Percentiles rank a stretch among this genome's conserved stretches.
Conservation (phyloP, 2,113 vertebrate genomes). For the Percopsis transmontana region DNA sequence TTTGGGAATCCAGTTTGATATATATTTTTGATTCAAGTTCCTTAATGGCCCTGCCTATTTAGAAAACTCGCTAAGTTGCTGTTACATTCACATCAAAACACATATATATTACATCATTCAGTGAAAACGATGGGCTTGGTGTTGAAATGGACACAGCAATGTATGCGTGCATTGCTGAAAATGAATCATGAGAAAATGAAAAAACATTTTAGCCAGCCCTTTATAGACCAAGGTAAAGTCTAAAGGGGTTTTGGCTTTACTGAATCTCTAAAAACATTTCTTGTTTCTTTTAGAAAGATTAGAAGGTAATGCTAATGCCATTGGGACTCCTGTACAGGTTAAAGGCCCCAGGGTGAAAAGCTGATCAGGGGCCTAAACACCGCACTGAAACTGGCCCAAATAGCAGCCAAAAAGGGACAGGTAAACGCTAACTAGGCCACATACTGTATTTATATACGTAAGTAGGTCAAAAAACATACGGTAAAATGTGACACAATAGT, state of each 20-base stretch:
- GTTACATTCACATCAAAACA: too few species aligned
- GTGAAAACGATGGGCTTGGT: too few species aligned
- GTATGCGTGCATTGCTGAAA: too few species aligned
- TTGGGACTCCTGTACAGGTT: slow-evolving; percentile 22
- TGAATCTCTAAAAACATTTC: background rate
- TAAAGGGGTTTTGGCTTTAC: background rate
- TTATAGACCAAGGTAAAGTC: too few species aligned
- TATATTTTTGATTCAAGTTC: too few species aligned
- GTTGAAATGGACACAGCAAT: too few species aligned
- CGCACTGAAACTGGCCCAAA: slow-evolving; percentile 51
- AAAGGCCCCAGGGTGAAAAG: slow-evolving; percentile 11
- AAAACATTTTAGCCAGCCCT: too few species aligned
- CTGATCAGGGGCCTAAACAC: slow-evolving; percentile 26
- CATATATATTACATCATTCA: too few species aligned
- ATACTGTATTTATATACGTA: slow-evolving; percentile 61
- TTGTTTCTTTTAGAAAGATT: slow-evolving; percentile 22
- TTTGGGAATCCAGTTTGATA: too few species aligned
- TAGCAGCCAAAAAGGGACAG: slow-evolving; percentile 57
- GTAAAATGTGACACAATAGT: slow-evolving; percentile 27
- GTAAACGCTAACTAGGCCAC: slow-evolving; percentile 63
- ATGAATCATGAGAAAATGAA: too few species aligned
- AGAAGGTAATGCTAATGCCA: slow-evolving; percentile 24
- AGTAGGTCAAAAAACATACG: slow-evolving; percentile 64
- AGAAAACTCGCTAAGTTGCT: too few species aligned
- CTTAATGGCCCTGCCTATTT: too few species aligned